phyloP scores from a whole-genome alignment of 2,888 invertebrate genomes.

The Eucriotettix oculatus region DNA sequence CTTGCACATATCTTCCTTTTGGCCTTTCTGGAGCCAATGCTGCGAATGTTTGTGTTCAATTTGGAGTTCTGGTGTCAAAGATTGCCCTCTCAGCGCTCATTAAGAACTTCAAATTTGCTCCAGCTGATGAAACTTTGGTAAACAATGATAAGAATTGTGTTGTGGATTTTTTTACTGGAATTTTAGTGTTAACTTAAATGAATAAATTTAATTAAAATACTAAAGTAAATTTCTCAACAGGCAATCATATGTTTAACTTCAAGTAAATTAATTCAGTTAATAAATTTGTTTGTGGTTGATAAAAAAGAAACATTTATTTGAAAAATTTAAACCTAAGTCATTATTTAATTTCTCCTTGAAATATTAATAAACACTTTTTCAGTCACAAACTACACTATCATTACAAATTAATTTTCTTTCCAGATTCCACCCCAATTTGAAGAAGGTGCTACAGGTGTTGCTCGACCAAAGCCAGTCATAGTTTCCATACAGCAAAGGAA shows the following conservation, averaged over 20 bases:
- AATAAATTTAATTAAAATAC: no score
- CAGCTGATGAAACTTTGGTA: constrained; percentile 7
- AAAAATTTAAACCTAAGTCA: no score
- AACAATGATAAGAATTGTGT: not conserved
- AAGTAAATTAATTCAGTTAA: no score
- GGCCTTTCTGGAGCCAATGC: constrained; percentile 11
- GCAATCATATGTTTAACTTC: no score
- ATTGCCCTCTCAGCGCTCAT: constrained; percentile 11
- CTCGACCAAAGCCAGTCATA: not conserved
- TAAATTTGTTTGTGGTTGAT: no score
- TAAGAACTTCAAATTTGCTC: constrained; percentile 7
- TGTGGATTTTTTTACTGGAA: no score
- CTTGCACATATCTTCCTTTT: constrained; percentile 12
- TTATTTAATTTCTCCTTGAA: no score
- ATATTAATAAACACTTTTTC: no score
- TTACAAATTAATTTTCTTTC: not conserved
- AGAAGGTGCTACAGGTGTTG: not conserved
- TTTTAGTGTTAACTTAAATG: no score
- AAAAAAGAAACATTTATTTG: no score
- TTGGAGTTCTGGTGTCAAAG: constrained; percentile 12
- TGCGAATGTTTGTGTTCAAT: constrained; percentile 10
- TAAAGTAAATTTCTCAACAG: no score
- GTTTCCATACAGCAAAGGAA: not conserved
- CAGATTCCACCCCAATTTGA: not conserved
- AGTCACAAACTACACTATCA: no score